These are phyloP conservation scores for Ambastaia sidthimunki DNA, from an alignment of 2,797 vertebrate species.

Conservation along the genomic window DNA sequence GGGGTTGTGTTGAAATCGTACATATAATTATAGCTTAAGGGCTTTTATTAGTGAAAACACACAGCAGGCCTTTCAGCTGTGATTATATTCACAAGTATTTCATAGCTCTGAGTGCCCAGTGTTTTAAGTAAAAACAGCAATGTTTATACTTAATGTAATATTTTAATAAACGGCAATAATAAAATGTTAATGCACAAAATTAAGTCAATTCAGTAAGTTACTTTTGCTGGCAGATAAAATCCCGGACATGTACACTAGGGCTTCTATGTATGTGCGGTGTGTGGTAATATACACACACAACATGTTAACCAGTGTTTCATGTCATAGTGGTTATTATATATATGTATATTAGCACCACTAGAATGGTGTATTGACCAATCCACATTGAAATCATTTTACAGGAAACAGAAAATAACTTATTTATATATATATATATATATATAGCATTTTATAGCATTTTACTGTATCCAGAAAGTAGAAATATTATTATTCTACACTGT, in stretches of 20 bases:
- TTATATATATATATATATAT: too few relatives aligned
- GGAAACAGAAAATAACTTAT: neutral
- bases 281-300: too few relatives aligned
- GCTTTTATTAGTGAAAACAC: too few relatives aligned
- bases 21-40: neutral
- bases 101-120: too few relatives aligned
- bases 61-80: neutral
- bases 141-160: neutral
- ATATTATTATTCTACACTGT: neutral
- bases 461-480: neutral
- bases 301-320: too few relatives aligned
- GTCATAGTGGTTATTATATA: too few relatives aligned
- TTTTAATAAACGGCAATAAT: neutral
- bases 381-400: neutral
- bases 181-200: neutral
- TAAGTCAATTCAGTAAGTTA: neutral
- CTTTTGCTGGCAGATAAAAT: neutral
- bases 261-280: too few relatives aligned
- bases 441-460: too few relatives aligned
- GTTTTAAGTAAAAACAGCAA: neutral
- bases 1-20: neutral
- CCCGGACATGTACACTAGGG: too few relatives aligned
- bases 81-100: too few relatives aligned
- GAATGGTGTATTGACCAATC: too few relatives aligned
- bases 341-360: too few relatives aligned